Percentiles rank a stretch among this genome's conserved stretches.
Evolutionary conservation across 2,888 invertebrate genomes (phyloP).

Genomic region (Junonia oenone): DNA sequence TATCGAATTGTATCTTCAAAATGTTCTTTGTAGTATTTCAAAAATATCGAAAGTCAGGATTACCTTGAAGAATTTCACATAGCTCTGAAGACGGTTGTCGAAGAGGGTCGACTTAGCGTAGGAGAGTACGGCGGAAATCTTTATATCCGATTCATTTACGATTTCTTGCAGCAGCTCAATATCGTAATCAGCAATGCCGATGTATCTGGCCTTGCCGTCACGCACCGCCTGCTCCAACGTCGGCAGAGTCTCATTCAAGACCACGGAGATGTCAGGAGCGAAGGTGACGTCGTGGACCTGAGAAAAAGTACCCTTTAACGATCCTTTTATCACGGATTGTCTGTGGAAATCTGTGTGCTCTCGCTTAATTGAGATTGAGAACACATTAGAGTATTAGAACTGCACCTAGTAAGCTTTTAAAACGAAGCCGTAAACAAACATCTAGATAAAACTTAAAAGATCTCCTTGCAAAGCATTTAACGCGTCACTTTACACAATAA

Average conservation of each 20-base stretch:
- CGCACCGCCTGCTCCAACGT: conserved; percentile 86
- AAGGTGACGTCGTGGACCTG: conserved; percentile 97
- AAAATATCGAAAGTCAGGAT: not conserved
- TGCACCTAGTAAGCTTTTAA: too few relatives aligned
- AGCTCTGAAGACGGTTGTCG: conserved; percentile 87
- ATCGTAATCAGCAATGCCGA: conserved; percentile 94
- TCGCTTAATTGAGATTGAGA: too few relatives aligned
- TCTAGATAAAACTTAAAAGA: too few relatives aligned
- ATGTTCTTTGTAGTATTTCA: too few relatives aligned
- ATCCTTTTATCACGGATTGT: not conserved
- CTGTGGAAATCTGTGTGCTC: not conserved
- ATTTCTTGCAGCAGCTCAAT: conserved; percentile 87
- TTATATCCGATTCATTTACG: conserved; percentile 81
- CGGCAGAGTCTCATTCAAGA: conserved; percentile 93
- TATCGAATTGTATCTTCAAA: too few relatives aligned
- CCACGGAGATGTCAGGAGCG: conserved; percentile 84
- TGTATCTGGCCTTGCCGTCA: conserved; percentile 85
- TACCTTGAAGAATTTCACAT: conserved; percentile 88
- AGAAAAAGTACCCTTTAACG: not conserved
- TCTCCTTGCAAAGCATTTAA: too few relatives aligned
- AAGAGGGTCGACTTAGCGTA: conserved; percentile 90
- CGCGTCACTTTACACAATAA: too few relatives aligned
- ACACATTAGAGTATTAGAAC: too few relatives aligned
- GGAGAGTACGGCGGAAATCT: conserved; percentile 85
- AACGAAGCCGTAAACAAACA: too few relatives aligned